A percentile compares a stretch with the other conserved stretches of the same genome.
Evolutionary conservation across 92 coral and sea anemone species (phyloP).

Genomic region (Diadumene lineata): DNA sequence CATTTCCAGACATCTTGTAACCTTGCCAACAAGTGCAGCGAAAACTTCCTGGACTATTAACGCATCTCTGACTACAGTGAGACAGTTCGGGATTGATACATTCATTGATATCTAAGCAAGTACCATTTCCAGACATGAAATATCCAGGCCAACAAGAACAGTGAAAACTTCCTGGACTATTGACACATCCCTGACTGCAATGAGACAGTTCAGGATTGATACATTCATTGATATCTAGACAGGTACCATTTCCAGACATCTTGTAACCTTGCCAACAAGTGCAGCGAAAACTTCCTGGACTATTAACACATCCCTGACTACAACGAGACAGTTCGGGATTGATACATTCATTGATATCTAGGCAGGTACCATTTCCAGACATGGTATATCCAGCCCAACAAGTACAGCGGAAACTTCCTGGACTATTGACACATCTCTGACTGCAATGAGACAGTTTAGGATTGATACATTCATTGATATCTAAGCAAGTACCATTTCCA

Average conservation of each 20-base stretch:
- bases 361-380: background rate
- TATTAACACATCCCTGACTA: conserved; percentile 10
- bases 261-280: conserved; percentile 7
- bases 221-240: conserved; percentile 25
- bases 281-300: conserved; percentile 5
- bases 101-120: conserved; percentile 22
- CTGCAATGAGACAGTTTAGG: background rate
- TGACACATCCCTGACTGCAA: conserved; percentile 16
- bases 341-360: conserved; percentile 12
- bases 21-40: conserved; percentile 13
- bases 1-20: background rate
- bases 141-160: conserved; percentile 22
- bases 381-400: conserved; percentile 8
- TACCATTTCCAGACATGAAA: background rate
- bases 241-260: background rate
- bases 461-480: conserved; percentile 6
- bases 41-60: conserved; percentile 13
- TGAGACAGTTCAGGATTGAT: background rate
- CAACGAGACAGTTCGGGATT: background rate
- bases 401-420: conserved; percentile 11
- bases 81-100: background rate
- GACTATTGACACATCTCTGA: conserved; percentile 3
- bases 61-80: conserved; percentile 12
- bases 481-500: background rate
- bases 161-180: conserved; percentile 6